phyloP scores from a whole-genome alignment of 2,888 invertebrate genomes.

The Idaea aversata region DNA sequence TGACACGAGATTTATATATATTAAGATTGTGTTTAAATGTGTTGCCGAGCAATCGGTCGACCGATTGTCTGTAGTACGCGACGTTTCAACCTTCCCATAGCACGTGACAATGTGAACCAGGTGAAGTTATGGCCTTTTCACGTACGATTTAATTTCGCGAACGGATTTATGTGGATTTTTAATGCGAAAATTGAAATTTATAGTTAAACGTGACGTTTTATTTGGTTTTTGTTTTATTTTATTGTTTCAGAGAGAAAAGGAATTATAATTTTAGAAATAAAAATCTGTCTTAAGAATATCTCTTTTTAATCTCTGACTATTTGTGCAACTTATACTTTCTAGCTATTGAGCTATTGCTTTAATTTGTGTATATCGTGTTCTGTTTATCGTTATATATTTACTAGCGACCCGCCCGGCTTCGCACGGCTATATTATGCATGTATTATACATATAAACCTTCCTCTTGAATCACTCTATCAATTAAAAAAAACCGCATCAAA shows the following conservation, averaged over 20 bases:
- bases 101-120: slow-evolving; percentile 4
- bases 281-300: background rate
- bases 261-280: background rate
- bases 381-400: too few species aligned
- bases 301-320: too few species aligned
- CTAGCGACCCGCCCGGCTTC: too few species aligned
- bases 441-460: too few species aligned
- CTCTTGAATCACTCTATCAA: too few species aligned
- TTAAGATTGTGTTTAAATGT: too few species aligned
- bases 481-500: too few species aligned
- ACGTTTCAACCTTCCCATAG: background rate
- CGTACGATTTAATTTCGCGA: background rate
- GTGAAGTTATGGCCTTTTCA: slow-evolving; percentile 2
- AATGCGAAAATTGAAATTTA: slow-evolving; percentile 1
- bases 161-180: background rate
- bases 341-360: too few species aligned
- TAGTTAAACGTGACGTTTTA: background rate
- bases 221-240: background rate
- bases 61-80: background rate
- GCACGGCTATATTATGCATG: too few species aligned
- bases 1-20: too few species aligned
- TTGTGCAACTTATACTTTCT: too few species aligned
- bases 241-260: background rate
- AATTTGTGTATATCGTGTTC: too few species aligned
- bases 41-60: background rate